These are phyloP conservation scores for Tetragnatha montana DNA, from an alignment of 2,888 invertebrate genomes.

Conservation along the genomic window DNA sequence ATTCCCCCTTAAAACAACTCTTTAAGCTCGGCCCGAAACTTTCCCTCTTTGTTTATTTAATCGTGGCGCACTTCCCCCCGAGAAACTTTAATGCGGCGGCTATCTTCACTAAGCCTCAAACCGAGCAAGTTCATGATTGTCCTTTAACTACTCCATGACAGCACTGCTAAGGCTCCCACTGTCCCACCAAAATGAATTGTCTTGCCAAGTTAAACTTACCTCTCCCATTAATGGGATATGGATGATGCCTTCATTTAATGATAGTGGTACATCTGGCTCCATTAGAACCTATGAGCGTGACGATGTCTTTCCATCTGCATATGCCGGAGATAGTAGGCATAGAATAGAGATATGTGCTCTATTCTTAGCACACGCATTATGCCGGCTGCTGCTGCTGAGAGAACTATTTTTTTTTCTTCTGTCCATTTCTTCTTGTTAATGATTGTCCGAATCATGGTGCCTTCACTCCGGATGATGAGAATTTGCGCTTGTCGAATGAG, in stretches of 20 bases:
- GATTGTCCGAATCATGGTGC: neutral
- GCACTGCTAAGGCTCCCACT: conserved; percentile 2
- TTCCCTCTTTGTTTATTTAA: conserved; percentile 14
- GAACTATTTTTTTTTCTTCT: neutral
- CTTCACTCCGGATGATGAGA: neutral
- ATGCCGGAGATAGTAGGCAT: conserved; percentile 35
- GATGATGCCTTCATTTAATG: conserved; percentile 60
- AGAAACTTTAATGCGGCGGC: conserved; percentile 26
- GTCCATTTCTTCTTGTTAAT: conserved; percentile 1
- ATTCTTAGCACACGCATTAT: conserved; percentile 23
- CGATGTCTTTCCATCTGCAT: conserved; percentile 45
- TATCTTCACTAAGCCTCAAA: conserved; percentile 38
- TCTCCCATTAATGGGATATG: conserved; percentile 53
- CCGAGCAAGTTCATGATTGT: conserved; percentile 35
- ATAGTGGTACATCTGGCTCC: conserved; percentile 49
- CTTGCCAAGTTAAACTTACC: conserved; percentile 56
- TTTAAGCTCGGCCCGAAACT: neutral
- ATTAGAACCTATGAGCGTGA: conserved; percentile 49
- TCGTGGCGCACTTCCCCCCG: neutral
- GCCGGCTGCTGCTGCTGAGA: neutral
- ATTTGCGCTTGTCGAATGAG: neutral
- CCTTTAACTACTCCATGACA: conserved; percentile 50
- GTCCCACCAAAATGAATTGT: conserved; percentile 48
- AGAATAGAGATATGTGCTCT: conserved; percentile 10
- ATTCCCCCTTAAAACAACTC: no score